These are phyloP conservation scores for Ornithorhynchus anatinus DNA, from an alignment of 2,113 vertebrate genomes.

Conservation along the genomic window DNA sequence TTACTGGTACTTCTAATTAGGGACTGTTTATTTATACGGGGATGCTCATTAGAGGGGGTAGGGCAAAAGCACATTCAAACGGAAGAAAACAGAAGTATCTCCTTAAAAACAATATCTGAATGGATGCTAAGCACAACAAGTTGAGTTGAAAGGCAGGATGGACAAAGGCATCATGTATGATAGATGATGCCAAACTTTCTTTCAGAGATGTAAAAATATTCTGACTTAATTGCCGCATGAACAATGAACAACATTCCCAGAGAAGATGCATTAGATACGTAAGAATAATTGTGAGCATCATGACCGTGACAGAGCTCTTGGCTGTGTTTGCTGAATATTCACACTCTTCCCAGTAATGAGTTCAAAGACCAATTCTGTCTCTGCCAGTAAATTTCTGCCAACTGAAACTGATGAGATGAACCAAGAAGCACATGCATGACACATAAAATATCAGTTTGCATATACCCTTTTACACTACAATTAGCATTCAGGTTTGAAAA, in stretches of 20 bases:
- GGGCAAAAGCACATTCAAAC: neutral
- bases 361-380: neutral
- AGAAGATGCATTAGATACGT: neutral
- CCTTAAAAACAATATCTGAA: neutral
- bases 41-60: neutral
- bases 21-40: neutral
- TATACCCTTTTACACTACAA: too few relatives aligned
- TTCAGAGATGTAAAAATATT: neutral
- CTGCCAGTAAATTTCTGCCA: neutral
- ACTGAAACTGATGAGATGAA: neutral
- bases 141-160: neutral
- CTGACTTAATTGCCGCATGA: neutral
- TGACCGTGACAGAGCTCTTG: neutral
- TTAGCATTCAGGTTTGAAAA: too few relatives aligned
- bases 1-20: neutral
- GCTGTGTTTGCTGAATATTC: neutral
- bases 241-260: constrained; percentile 9
- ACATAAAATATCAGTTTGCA: constrained; percentile 5
- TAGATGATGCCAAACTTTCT: neutral
- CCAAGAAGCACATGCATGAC: neutral
- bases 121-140: neutral
- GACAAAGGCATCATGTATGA: accelerated
- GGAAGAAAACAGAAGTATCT: neutral
- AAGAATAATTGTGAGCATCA: neutral
- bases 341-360: neutral